Conservation (phyloP, 2,113 vertebrate species). For the Hylia prasina region DNA sequence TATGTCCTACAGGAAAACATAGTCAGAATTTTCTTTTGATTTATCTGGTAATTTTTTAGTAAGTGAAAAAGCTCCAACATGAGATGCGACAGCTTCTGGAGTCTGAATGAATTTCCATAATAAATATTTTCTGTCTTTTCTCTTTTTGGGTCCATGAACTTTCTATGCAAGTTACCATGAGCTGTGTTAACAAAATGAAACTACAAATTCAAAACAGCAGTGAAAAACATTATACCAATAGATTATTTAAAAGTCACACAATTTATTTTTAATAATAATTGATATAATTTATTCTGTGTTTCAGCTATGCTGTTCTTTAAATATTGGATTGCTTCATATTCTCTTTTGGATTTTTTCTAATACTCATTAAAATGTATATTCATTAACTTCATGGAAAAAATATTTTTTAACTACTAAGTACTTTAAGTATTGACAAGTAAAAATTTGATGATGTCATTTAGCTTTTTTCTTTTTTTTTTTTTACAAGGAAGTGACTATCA, state of each 20-base stretch:
- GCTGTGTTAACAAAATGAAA: background rate
- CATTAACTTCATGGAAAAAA: background rate
- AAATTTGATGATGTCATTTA: background rate
- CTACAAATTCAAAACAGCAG: background rate
- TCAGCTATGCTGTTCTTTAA: background rate
- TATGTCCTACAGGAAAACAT: background rate
- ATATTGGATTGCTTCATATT: background rate
- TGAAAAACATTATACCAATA: background rate
- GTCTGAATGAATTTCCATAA: background rate
- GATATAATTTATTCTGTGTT: background rate
- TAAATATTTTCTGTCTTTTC: background rate
- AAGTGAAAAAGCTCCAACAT: background rate
- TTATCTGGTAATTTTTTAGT: background rate
- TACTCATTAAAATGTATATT: background rate
- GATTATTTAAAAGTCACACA: rapidly evolving
- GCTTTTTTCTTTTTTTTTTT: background rate
- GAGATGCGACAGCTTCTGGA: background rate
- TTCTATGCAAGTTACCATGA: background rate
- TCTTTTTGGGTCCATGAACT: background rate
- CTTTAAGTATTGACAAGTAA: too few species aligned
- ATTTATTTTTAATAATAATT: background rate
- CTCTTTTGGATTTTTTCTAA: background rate
- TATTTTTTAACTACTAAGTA: background rate
- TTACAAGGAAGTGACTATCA: background rate
- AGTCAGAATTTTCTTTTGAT: background rate